Percentiles rank a stretch among this genome's conserved stretches.
phyloP scores from a whole-genome alignment of 2,888 invertebrate species.

The Drosophila pseudotalamancana region DNA sequence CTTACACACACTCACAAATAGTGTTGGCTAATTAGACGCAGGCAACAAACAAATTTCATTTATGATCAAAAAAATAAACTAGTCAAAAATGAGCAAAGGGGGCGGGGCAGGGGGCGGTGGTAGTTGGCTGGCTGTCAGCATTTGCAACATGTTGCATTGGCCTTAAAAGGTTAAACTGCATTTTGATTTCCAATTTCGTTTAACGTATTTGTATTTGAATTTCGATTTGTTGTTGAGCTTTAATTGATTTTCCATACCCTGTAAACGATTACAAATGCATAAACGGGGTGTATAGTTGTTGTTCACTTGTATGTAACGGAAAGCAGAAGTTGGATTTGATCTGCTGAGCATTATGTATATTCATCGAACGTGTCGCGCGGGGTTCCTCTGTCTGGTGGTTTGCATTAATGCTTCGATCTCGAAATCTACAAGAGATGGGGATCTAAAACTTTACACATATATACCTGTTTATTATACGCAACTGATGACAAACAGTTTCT shows the following conservation, averaged over 20 bases:
- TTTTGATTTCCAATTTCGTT: constrained; percentile 50
- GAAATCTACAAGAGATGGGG: no score
- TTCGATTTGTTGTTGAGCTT: constrained; percentile 51
- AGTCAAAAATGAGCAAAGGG: constrained; percentile 18
- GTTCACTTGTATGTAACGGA: no score
- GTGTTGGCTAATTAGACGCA: constrained; percentile 51
- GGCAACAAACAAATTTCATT: constrained; percentile 50
- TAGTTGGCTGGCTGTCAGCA: constrained; percentile 38
- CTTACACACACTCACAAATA: no score
- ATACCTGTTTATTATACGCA: no score
- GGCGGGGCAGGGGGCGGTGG: not conserved
- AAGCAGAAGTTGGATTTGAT: no score
- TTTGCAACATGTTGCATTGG: constrained; percentile 59
- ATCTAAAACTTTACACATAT: no score
- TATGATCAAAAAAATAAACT: constrained; percentile 58
- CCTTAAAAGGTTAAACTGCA: constrained; percentile 76
- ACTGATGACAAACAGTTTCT: no score
- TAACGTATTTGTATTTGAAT: constrained; percentile 43
- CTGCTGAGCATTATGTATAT: no score
- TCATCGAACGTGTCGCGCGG: not conserved
- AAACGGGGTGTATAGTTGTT: no score
- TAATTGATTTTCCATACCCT: constrained; percentile 38
- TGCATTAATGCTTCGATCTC: no score
- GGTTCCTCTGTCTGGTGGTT: no score
- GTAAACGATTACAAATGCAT: no score